phyloP scores from a whole-genome alignment of 2,797 vertebrate genomes.

The Typhlichthys subterraneus region DNA sequence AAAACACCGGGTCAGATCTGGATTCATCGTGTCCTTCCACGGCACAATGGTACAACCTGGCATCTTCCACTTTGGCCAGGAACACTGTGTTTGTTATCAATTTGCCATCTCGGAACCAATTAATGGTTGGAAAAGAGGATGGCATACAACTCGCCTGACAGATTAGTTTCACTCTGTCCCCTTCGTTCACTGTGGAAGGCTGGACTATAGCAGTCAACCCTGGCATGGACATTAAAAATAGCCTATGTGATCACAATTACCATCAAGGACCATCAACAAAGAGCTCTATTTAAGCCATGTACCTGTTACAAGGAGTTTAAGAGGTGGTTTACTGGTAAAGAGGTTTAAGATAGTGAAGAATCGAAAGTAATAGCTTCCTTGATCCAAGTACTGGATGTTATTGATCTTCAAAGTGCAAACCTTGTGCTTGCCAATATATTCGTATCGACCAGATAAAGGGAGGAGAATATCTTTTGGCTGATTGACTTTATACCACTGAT shows the following conservation, averaged over 20 bases:
- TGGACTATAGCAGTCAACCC: slow-evolving; percentile 40
- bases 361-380: slow-evolving; percentile 31
- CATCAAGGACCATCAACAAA: background rate
- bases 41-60: slow-evolving; percentile 59
- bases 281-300: slow-evolving; percentile 1
- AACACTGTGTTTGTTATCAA: slow-evolving; percentile 7
- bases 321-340: background rate
- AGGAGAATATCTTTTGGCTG: fast-evolving
- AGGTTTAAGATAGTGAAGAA: background rate
- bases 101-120: slow-evolving; percentile 55
- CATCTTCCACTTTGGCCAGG: slow-evolving; percentile 42
- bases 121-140: background rate
- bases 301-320: slow-evolving; percentile 49
- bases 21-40: background rate
- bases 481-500: slow-evolving; percentile 22
- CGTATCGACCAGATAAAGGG: slow-evolving; percentile 2
- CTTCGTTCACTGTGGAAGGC: slow-evolving; percentile 50
- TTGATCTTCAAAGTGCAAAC: slow-evolving; percentile 54
- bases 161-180: slow-evolving; percentile 36
- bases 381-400: slow-evolving; percentile 23
- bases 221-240: slow-evolving; percentile 20
- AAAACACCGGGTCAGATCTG: slow-evolving; percentile 42
- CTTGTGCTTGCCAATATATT: slow-evolving; percentile 10
- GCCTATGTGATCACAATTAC: background rate
- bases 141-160: slow-evolving; percentile 35